phyloP scores from a whole-genome alignment of 2,113 vertebrate species.

The Rhegmatorhina hoffmannsi region DNA sequence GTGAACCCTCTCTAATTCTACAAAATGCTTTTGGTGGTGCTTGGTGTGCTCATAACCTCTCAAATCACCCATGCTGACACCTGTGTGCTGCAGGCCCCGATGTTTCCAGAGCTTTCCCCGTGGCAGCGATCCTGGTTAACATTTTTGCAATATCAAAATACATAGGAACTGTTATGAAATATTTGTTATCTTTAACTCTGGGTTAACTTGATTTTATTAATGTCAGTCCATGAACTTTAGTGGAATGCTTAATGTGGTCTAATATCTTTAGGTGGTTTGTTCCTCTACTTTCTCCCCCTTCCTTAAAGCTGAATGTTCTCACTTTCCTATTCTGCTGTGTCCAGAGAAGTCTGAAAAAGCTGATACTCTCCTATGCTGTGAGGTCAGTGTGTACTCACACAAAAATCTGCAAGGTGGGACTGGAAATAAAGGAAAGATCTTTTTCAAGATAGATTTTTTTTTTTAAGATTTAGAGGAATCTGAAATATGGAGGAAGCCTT shows the following conservation, averaged over 20 bases:
- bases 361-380: neutral
- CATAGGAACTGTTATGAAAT: neutral
- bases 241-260: neutral
- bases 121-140: neutral
- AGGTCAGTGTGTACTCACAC: neutral
- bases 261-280: neutral
- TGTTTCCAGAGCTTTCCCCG: neutral
- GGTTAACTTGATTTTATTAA: conserved; percentile 30
- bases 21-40: neutral
- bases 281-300: neutral
- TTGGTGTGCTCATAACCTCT: neutral
- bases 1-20: neutral
- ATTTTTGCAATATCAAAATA: neutral
- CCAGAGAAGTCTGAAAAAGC: neutral
- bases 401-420: neutral
- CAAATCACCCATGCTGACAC: neutral
- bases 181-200: neutral
- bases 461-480: neutral
- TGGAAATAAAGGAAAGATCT: neutral
- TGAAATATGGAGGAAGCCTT: neutral
- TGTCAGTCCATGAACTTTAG: neutral
- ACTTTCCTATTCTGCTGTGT: neutral
- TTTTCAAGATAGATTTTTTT: neutral
- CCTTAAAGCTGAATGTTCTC: neutral
- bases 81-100: neutral